Evolutionary conservation across 2,888 invertebrate genomes (phyloP).

Genomic region (Synanthedon tipuliformis): DNA sequence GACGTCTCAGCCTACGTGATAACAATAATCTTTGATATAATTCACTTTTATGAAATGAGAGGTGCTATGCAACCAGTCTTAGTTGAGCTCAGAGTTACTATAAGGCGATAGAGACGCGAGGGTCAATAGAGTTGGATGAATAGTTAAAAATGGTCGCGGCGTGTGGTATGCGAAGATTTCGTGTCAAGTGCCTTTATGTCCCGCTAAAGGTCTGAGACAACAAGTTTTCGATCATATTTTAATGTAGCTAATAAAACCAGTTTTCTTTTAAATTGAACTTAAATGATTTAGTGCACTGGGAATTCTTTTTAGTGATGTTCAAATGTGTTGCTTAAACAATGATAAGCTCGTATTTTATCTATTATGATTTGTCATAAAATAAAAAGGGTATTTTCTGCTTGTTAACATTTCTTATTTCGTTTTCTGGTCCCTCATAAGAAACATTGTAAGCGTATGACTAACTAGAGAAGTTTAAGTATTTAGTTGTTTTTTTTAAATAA

Average conservation of each 20-base stretch:
- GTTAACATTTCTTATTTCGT: background rate
- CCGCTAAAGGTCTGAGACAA: conserved; percentile 51
- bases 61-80: conserved; percentile 17
- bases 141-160: conserved; percentile 18
- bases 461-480: too few relatives aligned
- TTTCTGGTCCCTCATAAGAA: too few relatives aligned
- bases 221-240: conserved; percentile 21
- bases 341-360: conserved; percentile 27
- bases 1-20: conserved; percentile 68
- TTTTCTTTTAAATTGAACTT: conserved; percentile 34
- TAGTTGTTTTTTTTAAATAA: too few relatives aligned
- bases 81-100: conserved; percentile 13
- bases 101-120: background rate
- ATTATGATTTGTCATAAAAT: background rate
- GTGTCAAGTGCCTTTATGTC: conserved; percentile 61
- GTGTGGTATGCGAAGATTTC: conserved; percentile 39
- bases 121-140: conserved; percentile 15
- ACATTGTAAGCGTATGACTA: too few relatives aligned
- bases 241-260: conserved; percentile 28
- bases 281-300: conserved; percentile 58
- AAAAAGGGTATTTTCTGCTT: background rate
- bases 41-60: conserved; percentile 38
- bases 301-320: conserved; percentile 47
- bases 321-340: conserved; percentile 44
- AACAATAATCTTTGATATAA: conserved; percentile 59